Evolutionary conservation across 2,888 invertebrate species (phyloP), one percentile per base, ranked within the genome.

Genomic region (Coelinius sp.): DNA sequence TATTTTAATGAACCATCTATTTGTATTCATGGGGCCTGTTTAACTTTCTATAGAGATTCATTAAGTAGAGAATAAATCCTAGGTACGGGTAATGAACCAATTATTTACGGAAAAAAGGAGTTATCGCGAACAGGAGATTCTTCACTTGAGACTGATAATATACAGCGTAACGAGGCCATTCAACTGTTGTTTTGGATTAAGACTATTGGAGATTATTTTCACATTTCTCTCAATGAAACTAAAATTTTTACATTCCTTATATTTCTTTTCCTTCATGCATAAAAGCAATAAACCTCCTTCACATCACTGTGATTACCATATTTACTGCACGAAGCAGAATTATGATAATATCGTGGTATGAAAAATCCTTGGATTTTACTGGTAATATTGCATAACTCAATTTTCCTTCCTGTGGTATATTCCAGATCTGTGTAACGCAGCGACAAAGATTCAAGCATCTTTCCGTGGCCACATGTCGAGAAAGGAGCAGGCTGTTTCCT

Each of bases 381-480:
- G n/a, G 22, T n/a, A 31, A 46, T 52, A 35, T 52, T 66, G 20
- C 1, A 35, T 52, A 10, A 22, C 20, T 53, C 31, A 52, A 63
- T 38, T 65, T 59, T 8, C 20, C 27, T 35, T 53, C 6, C 24
- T 2, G 27, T 52, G 2, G 46, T 52, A 12, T 64, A 20, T 67
- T 63, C 4, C 91, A 95, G 95, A 95, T 82, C 90, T 95, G 78
- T 93, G 93, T 87, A 89, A 92, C 88, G 95, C 95, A 3, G 97
- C 96, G 38, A 94, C 94, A 65, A 96, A 95, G 90, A 97, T 97
- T 86, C 96, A 97, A 88, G 96, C 96, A 6, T 95, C 95, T 17
- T 97, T 96, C 91, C 91, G 96, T 79, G 96, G 96, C 70, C 96
- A 96, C 89, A 93, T 95, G 92, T 93, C 95, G 53, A 92, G 94